Conservation (phyloP, 2,888 invertebrate species). For the Lypha dubia region DNA sequence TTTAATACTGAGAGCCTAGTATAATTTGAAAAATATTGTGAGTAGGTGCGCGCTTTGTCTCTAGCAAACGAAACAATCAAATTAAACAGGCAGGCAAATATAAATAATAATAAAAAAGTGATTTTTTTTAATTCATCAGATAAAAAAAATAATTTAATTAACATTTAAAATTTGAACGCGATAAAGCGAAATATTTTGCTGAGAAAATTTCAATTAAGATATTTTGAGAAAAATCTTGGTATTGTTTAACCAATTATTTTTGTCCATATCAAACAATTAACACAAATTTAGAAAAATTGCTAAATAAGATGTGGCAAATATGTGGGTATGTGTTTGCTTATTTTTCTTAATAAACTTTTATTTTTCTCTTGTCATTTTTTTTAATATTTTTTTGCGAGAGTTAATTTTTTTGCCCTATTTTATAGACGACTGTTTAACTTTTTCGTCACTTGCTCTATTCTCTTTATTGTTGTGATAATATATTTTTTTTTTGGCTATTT, state of each 20-base stretch:
- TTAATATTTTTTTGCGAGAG: background rate
- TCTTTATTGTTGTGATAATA: background rate
- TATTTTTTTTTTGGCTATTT: background rate
- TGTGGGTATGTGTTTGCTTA: background rate
- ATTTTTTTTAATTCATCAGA: too few relatives aligned
- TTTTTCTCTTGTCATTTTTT: background rate
- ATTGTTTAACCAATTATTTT: too few relatives aligned
- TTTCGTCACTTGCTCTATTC: too few relatives aligned
- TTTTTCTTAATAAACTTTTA: too few relatives aligned
- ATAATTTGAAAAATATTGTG: conserved; percentile 65
- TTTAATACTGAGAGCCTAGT: conserved; percentile 66
- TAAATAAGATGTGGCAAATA: background rate
- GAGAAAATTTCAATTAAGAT: too few relatives aligned
- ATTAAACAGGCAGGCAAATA: background rate
- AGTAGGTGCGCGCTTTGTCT: conserved; percentile 60
- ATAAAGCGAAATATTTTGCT: too few relatives aligned
- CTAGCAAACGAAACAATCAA: background rate
- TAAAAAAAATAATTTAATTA: too few relatives aligned
- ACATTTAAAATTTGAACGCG: too few relatives aligned
- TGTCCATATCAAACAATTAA: background rate
- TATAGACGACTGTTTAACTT: too few relatives aligned
- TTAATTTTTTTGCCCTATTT: background rate
- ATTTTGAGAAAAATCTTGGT: too few relatives aligned
- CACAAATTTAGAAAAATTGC: background rate
- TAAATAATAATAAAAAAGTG: too few relatives aligned